Conservation (phyloP, 2,888 invertebrate species). For the Coenonympha arcania region DNA sequence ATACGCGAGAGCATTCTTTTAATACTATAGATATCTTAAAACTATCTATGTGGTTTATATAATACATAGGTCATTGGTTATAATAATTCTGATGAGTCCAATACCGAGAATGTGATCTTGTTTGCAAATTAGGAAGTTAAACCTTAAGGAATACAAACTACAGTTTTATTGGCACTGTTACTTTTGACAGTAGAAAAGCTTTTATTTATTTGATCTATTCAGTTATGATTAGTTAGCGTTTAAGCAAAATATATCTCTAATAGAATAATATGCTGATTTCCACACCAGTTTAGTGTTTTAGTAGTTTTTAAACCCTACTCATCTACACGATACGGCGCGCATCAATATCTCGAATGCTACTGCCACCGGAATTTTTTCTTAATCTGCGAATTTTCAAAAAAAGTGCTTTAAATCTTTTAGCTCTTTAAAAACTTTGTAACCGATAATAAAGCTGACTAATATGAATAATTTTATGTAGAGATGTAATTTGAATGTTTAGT, state of each 20-base stretch:
- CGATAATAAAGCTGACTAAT: not conserved
- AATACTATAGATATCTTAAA: constrained; percentile 28
- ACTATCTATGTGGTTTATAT: constrained; percentile 30
- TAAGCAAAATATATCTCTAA: constrained; percentile 7
- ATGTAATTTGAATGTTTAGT: too few relatives aligned
- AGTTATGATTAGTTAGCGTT: constrained; percentile 24
- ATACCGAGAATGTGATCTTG: constrained; percentile 18
- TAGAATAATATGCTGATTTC: constrained; percentile 15
- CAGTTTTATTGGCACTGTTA: not conserved
- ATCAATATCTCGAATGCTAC: not conserved
- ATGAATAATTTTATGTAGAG: too few relatives aligned
- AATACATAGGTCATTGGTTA: constrained; percentile 19
- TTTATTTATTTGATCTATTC: not conserved
- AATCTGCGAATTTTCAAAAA: not conserved
- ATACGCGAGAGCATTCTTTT: constrained; percentile 38
- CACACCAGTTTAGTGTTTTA: constrained; percentile 23
- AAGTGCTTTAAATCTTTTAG: not conserved
- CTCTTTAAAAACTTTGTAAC: not conserved
- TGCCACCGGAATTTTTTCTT: not conserved
- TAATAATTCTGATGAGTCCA: constrained; percentile 8
- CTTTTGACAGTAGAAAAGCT: not conserved
- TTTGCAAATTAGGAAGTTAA: constrained; percentile 2
- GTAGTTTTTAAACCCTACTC: constrained; percentile 11
- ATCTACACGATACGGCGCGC: not conserved
- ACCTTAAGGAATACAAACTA: not conserved